A percentile compares a stretch with the other conserved stretches of the same genome.
phyloP scores from a whole-genome alignment of 2,888 invertebrate species.

The Uropetala carovei region DNA sequence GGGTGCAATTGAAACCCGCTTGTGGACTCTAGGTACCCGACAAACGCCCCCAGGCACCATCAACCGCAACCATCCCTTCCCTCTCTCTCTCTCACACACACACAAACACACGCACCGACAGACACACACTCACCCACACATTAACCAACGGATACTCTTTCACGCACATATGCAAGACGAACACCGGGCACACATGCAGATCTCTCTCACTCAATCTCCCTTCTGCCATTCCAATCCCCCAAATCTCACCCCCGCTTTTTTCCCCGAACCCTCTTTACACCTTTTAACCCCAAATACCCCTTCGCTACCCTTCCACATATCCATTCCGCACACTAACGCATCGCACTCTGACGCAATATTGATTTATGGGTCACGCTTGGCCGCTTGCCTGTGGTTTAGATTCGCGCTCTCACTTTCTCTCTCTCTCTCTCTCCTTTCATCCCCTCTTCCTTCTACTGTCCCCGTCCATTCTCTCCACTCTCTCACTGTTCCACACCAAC shows the following conservation, averaged over 20 bases:
- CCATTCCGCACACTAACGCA: not conserved
- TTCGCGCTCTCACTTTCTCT: too few relatives aligned
- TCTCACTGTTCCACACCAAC: too few relatives aligned
- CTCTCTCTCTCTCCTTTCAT: too few relatives aligned
- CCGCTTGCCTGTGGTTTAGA: too few relatives aligned
- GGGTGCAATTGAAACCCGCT: conserved; percentile 45
- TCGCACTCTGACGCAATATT: conserved; percentile 47
- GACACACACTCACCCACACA: not conserved
- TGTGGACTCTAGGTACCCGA: not conserved
- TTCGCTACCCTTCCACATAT: not conserved
- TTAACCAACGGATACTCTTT: not conserved
- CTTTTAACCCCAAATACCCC: too few relatives aligned
- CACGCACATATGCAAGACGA: not conserved
- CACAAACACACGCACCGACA: not conserved
- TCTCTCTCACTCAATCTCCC: not conserved
- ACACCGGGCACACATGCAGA: not conserved
- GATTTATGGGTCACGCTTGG: conserved; percentile 40
- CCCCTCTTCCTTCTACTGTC: too few relatives aligned
- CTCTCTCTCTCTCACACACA: not conserved
- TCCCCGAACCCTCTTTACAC: too few relatives aligned
- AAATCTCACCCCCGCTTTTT: too few relatives aligned
- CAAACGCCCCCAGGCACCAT: not conserved
- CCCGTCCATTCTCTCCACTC: too few relatives aligned
- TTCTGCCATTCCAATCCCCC: too few relatives aligned
- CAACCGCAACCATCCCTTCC: not conserved